Evolutionary conservation across 1,140 invertebrate species (phyloP).

Genomic region (Leptopilina boulardi): DNA sequence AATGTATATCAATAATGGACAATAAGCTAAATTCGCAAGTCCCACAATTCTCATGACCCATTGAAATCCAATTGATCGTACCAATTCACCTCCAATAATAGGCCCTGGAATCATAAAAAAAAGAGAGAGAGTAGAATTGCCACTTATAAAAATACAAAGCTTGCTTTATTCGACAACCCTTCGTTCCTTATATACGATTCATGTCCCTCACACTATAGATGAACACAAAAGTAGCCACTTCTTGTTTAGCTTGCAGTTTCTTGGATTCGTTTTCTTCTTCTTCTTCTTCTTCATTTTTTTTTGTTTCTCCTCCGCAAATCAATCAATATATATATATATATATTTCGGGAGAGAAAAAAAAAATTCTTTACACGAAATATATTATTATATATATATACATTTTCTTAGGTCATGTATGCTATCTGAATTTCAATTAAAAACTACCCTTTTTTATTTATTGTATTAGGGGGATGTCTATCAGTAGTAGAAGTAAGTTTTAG

Average conservation of each 20-base stretch:
- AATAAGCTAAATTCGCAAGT: conserved; percentile 82
- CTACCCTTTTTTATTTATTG: too few species aligned
- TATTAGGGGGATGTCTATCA: too few species aligned
- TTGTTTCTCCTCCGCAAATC: not conserved
- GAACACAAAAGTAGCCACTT: conserved; percentile 4
- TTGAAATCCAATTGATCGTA: conserved; percentile 83
- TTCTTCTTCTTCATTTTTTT: not conserved
- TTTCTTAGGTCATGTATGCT: too few species aligned
- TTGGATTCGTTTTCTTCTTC: not conserved
- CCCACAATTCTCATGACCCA: conserved; percentile 84
- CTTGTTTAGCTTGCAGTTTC: conserved; percentile 9
- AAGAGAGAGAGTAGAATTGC: not conserved
- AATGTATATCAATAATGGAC: conserved; percentile 77
- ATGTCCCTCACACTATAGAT: not conserved
- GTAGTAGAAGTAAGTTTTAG: too few species aligned
- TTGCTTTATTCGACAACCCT: conserved; percentile 15
- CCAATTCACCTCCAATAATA: conserved; percentile 82
- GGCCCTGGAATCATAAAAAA: conserved; percentile 78
- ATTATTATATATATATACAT: too few species aligned
- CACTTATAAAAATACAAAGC: conserved; percentile 22
- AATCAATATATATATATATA: not conserved
- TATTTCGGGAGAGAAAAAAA: not conserved
- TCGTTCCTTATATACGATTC: not conserved
- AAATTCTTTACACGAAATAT: not conserved
- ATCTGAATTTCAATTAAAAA: too few species aligned